Evolutionary conservation across 2,113 vertebrate species (phyloP).

Genomic region (Ranitomeya variabilis): DNA sequence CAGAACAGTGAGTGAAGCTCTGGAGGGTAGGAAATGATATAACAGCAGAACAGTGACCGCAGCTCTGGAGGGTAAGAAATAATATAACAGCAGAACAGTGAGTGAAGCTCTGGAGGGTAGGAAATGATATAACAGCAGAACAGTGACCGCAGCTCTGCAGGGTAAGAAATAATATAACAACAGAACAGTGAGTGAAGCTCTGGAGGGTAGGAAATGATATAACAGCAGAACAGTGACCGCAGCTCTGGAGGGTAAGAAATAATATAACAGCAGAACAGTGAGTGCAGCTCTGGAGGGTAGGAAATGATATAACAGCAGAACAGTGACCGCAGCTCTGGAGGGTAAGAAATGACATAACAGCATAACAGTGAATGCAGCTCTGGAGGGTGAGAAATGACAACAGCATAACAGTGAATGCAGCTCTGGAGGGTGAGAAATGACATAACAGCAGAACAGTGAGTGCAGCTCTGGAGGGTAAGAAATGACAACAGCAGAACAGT

Average conservation of each 20-base stretch:
- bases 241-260: no score
- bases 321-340: background rate
- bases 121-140: background rate
- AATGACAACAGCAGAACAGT: background rate
- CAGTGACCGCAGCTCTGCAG: background rate
- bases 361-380: no score
- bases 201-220: background rate
- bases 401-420: no score
- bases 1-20: no score
- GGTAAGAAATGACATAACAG: no score
- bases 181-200: background rate
- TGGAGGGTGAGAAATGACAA: no score
- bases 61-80: background rate
- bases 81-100: background rate
- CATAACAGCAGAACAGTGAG: no score
- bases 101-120: background rate
- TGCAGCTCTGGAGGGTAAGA: no score
- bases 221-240: no score
- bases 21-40: background rate
- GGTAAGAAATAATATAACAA: background rate
- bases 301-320: background rate
- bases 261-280: no score
- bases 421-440: no score
- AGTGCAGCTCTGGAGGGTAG: background rate
- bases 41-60: background rate